Base-by-base conservation (phyloP, 2,888 invertebrate genomes). In the Mythimna impura region DNA sequence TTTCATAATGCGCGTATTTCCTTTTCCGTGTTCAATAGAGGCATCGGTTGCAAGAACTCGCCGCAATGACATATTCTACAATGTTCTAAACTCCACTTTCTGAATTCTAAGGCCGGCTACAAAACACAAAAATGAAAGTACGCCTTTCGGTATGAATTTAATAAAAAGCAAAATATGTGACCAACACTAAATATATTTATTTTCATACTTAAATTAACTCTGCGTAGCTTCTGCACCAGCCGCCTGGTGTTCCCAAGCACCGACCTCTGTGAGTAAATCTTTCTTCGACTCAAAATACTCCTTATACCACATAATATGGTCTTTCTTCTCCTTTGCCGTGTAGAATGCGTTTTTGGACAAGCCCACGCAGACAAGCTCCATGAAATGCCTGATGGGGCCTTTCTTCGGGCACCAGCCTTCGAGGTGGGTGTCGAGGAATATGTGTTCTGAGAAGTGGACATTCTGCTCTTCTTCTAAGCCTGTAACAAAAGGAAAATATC, bases 321-420 rank as follows among this genome's bases (percentile, higher is more conserved):
- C 98, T 80, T 97, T 97, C 91, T 99, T 99, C 87, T 99, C 98
- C 81, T 97, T 93, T 0, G 98, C 98, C 0, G 98, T 98, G 87
- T 99, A 96, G 93, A 98, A 99, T 0, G 99, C 98, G 95, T 99
- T 99, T 93, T 99, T 99, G 0, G 99, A 99, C 1, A 99, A 96
- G 8, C 99, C 99, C 0, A 98, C 97, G 85, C 98, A 98, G 0
- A 99, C 99, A 9, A 99, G 96, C 89, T 99, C 99, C 99, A 99
- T 99, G 92, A 99, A 99, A 93, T 99, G 99, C 10, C 99, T 97
- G 82, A 99, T 96, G 0, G 99, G 99, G 0, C 99, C 99, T 85
- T 97, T 97, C 62, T 96, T 97, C 0, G 99, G 99, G 91, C 99
- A 99, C 98, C 99, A 99, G 0, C 97, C 97, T 87, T 98, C 97